Conservation (phyloP, 1,140 invertebrate species). For the Hetaerina americana region DNA sequence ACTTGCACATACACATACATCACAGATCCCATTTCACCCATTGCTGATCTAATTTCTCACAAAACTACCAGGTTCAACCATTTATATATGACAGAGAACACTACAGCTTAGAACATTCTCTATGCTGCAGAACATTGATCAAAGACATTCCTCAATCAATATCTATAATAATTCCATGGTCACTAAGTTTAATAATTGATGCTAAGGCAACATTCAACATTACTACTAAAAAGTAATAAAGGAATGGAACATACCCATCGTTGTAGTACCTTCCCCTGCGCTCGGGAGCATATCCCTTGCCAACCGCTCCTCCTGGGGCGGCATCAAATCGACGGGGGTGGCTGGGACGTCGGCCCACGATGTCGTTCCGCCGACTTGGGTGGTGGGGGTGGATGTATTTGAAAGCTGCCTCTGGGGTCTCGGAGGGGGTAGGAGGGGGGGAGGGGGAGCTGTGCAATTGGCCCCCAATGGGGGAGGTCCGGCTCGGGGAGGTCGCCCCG, state of each 20-base stretch:
- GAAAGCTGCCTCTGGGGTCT: not conserved
- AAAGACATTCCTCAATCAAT: no score
- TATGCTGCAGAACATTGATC: no score
- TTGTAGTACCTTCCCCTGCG: constrained; percentile 23
- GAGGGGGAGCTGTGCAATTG: not conserved
- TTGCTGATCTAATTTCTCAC: no score
- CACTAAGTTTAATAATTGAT: no score
- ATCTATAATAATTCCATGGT: no score
- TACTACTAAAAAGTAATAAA: not conserved
- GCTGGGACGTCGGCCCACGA: not conserved
- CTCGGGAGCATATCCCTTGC: constrained; percentile 27
- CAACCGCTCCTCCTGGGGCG: not conserved
- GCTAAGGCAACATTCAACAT: no score
- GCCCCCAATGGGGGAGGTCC: not conserved
- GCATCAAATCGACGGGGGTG: not conserved
- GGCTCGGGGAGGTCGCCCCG: not conserved
- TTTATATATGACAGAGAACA: no score
- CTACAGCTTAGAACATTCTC: no score
- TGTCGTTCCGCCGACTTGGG: not conserved
- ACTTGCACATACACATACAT: no score
- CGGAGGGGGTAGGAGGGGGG: not conserved
- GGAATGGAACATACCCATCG: constrained; percentile 14
- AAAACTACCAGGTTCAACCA: no score
- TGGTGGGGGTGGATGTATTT: not conserved
- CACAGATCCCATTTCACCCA: no score